Percentiles rank a stretch among this genome's conserved stretches.
These are phyloP conservation scores for Palloptera scutellata DNA, from an alignment of 2,888 invertebrate genomes.

Conservation along the genomic window DNA sequence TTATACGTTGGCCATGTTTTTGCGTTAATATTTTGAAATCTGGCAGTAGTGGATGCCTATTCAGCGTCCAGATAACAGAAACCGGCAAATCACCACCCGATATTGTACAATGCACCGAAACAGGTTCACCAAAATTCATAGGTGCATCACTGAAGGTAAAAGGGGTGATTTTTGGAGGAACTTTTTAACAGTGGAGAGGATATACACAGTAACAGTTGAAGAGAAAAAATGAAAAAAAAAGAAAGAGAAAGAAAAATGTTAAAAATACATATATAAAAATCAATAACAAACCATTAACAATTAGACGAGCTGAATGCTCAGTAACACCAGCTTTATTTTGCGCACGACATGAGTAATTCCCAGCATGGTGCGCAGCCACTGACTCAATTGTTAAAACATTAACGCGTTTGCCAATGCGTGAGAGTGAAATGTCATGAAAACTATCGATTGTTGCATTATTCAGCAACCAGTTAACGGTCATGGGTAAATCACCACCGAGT, in stretches of 20 bases:
- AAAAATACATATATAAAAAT: conserved; percentile 5
- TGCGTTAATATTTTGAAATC: conserved; percentile 60
- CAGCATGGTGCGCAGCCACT: conserved; percentile 69
- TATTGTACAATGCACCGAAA: conserved; percentile 71
- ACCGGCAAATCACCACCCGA: conserved; percentile 82
- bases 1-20: conserved; percentile 65
- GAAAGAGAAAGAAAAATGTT: conserved; percentile 24
- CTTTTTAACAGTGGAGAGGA: conserved; percentile 37
- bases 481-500: conserved; percentile 72
- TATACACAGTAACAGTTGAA: conserved; percentile 16
- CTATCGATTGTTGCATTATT: conserved; percentile 62
- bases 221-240: conserved; percentile 25
- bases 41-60: conserved; percentile 64
- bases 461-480: conserved; percentile 71
- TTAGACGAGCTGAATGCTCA: conserved; percentile 69
- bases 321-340: conserved; percentile 71
- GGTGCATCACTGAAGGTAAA: conserved; percentile 80
- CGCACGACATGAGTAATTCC: conserved; percentile 76
- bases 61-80: conserved; percentile 77
- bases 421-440: conserved; percentile 65
- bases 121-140: conserved; percentile 74
- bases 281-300: conserved; percentile 67
- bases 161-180: conserved; percentile 69
- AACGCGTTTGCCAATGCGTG: conserved; percentile 72
- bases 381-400: conserved; percentile 70